Percentiles rank a stretch among this genome's conserved stretches.
phyloP scores from a whole-genome alignment of 2,888 invertebrate genomes.

The Bombyx huttoni region DNA sequence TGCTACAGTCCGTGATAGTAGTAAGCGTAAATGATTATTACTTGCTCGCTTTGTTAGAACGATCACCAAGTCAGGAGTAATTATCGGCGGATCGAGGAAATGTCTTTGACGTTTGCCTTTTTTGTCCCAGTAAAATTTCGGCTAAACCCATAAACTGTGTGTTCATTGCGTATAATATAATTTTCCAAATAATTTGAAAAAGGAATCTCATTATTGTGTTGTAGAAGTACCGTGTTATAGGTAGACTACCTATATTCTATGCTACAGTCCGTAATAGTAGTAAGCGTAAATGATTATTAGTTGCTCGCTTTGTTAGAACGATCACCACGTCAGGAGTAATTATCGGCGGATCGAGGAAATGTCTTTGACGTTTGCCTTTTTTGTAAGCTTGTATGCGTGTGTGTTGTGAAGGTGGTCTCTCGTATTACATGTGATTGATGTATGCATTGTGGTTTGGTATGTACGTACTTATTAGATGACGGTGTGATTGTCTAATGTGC shows the following conservation, averaged over 20 bases:
- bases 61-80: neutral
- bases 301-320: neutral
- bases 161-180: too few relatives aligned
- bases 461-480: too few relatives aligned
- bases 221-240: too few relatives aligned
- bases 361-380: neutral
- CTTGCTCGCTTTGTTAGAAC: neutral
- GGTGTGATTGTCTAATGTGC: too few relatives aligned
- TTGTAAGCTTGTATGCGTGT: neutral
- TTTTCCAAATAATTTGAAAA: too few relatives aligned
- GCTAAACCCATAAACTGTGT: too few relatives aligned
- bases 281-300: neutral
- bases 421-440: neutral
- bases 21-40: neutral
- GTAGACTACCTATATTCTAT: neutral
- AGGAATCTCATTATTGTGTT: too few relatives aligned
- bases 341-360: slow-evolving; percentile 2
- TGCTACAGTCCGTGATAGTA: neutral
- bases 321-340: neutral
- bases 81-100: slow-evolving; percentile 2
- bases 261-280: neutral
- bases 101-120: neutral
- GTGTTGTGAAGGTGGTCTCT: neutral
- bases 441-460: neutral
- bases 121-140: neutral